Evolutionary conservation across 2,888 invertebrate species (phyloP), one percentile per base, ranked within the genome.

Genomic region (Ormyrus pomaceus): DNA sequence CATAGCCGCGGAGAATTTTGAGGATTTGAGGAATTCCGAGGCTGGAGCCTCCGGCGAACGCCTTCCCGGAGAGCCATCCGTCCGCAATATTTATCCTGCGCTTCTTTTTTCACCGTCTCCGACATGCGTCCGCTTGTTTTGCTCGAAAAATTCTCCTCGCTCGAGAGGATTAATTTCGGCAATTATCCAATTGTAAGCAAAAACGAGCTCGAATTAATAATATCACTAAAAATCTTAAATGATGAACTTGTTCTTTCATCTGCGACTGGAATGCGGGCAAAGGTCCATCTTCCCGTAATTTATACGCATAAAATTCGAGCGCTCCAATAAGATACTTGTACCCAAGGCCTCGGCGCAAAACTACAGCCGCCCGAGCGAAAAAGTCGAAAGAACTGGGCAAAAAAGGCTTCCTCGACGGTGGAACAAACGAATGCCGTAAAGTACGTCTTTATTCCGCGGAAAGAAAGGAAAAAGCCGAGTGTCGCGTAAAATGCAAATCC

Each of bases 401-500:
- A 48, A 72, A 72, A 55, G 11, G 55, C 51, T n/a, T 45, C 46
- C 45, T 72, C 62, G 53, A 72, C 72, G 72, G 72, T 55, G 72
- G 8, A 13, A 46, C n/a, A 61, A 53, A 46, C 62, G 53, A 13
- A 48, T 55, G 48, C 61, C 64, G 56, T 62, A 62, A 72, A 62
- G 13, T 46, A 55, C 9, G 72, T 55, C 53, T 62, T 72, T 72
- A 62, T 62, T 51, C 6, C 4, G 6, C 51, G n/a, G 51, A 34
- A 11, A 19, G 48, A 53, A 45, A 9, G 48, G 8, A 9, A 62
- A 62, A 46, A 11, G 10, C 0, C 11, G 11, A 46, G 10, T 45
- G n/a, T n/a, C 53, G 56, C 72, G 62, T 72, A 56, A 73, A 73
- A 73, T 65, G 73, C 48, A 64, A 64, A 73, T 73, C 64, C 48